phyloP scores from a whole-genome alignment of 1,140 invertebrate species.

The Thrips palmi region DNA sequence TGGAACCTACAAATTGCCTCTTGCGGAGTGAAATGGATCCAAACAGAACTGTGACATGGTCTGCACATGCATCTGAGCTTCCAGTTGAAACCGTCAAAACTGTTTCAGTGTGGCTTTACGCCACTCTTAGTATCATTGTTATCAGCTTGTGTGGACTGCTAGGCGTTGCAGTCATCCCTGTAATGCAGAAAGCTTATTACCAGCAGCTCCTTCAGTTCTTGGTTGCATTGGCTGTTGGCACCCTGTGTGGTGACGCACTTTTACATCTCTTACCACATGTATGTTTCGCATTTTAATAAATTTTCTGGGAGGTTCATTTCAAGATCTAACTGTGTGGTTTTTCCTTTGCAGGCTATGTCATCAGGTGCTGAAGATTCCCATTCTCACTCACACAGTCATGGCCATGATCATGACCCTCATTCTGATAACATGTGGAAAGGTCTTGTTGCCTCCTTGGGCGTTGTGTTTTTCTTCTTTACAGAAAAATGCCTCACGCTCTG shows the following conservation, averaged over 20 bases:
- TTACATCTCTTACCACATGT: constrained; percentile 86
- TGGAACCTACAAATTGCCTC: background rate
- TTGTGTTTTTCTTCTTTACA: constrained; percentile 76
- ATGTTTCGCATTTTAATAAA: constrained; percentile 21
- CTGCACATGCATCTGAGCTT: background rate
- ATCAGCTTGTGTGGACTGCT: constrained; percentile 71
- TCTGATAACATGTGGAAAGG: constrained; percentile 63
- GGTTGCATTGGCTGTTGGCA: constrained; percentile 79
- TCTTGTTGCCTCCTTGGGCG: constrained; percentile 53
- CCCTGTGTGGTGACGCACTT: constrained; percentile 76
- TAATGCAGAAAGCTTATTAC: constrained; percentile 79
- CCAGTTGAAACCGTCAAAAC: constrained; percentile 8
- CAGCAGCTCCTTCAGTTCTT: constrained; percentile 79
- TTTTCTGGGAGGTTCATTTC: constrained; percentile 16
- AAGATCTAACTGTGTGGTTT: background rate
- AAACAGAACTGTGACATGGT: background rate
- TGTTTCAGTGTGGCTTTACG: constrained; percentile 65
- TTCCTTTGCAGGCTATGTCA: constrained; percentile 26
- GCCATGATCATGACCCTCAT: constrained; percentile 32
- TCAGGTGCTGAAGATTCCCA: no score
- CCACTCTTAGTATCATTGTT: constrained; percentile 53
- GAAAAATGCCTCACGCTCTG: constrained; percentile 63
- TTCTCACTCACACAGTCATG: constrained; percentile 18
- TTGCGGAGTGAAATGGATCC: background rate
- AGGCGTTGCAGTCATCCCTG: constrained; percentile 67